Conservation (phyloP, 2,797 vertebrate species). For the Pseudochirops cupreus region DNA sequence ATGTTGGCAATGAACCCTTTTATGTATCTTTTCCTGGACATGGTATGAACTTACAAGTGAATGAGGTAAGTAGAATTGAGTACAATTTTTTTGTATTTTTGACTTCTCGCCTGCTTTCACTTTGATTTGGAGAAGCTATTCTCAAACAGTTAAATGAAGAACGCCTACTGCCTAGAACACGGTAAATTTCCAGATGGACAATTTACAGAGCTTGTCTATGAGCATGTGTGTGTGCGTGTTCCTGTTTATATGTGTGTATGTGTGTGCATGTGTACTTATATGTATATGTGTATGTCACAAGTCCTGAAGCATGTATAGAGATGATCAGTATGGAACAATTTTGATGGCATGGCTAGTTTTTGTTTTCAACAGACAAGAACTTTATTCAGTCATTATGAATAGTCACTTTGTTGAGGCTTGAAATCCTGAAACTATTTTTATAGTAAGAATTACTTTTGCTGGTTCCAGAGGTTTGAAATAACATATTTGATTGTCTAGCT, state of each 20-base stretch:
- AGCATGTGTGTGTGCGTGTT: not conserved
- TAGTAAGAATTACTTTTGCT: not conserved
- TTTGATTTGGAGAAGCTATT: not conserved
- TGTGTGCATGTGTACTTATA: not conserved
- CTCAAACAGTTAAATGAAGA: not conserved
- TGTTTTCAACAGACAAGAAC: not conserved
- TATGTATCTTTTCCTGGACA: conserved; percentile 37
- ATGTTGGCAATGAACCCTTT: conserved; percentile 82
- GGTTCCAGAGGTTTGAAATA: not conserved
- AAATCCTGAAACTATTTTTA: not conserved
- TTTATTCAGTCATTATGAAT: not conserved
- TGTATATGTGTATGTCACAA: not conserved
- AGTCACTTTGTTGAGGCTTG: not conserved
- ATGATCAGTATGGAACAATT: not conserved
- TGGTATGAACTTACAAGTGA: rapidly evolving
- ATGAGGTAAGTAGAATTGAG: conserved; percentile 61
- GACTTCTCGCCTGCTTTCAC: not conserved
- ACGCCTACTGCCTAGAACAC: not conserved
- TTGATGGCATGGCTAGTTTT: not conserved
- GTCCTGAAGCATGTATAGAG: not conserved
- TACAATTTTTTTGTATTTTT: not conserved
- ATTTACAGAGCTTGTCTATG: not conserved
- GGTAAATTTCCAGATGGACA: not conserved
- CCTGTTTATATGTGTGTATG: not conserved
- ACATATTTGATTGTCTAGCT: not conserved